Conservation (phyloP, 2,888 invertebrate species). For the Anthophora plumipes region DNA sequence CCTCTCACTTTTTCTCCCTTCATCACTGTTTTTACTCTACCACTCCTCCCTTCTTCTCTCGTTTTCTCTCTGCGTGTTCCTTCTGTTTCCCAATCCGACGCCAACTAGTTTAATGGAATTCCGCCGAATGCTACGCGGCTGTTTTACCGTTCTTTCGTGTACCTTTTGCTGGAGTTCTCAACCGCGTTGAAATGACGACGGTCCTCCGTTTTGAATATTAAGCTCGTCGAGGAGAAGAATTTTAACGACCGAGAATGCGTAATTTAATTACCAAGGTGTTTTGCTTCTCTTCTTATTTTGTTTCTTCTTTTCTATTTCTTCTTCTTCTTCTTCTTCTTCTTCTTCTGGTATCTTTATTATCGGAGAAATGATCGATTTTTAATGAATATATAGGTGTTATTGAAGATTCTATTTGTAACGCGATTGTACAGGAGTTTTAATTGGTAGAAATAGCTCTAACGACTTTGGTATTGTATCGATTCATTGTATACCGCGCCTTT, state of each 20-base stretch:
- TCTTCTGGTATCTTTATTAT: background rate
- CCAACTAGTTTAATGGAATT: constrained; percentile 68
- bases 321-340: background rate
- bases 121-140: constrained; percentile 35
- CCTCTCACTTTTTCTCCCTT: constrained; percentile 1
- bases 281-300: background rate
- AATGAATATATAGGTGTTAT: background rate
- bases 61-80: constrained; percentile 34
- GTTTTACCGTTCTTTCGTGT: constrained; percentile 27
- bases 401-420: background rate
- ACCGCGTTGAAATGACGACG: constrained; percentile 15
- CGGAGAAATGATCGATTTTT: background rate
- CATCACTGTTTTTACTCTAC: background rate
- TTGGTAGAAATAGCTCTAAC: background rate
- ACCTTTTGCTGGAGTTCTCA: constrained; percentile 16
- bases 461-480: background rate
- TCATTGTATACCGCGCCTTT: background rate
- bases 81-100: constrained; percentile 55
- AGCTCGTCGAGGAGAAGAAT: constrained; percentile 23
- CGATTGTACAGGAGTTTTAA: background rate
- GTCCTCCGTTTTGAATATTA: constrained; percentile 35
- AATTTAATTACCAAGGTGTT: constrained; percentile 27
- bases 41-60: background rate
- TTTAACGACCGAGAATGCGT: constrained; percentile 25
- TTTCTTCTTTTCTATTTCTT: background rate